Conservation (phyloP, 2,888 invertebrate species). For the Galerucella pusilla region DNA sequence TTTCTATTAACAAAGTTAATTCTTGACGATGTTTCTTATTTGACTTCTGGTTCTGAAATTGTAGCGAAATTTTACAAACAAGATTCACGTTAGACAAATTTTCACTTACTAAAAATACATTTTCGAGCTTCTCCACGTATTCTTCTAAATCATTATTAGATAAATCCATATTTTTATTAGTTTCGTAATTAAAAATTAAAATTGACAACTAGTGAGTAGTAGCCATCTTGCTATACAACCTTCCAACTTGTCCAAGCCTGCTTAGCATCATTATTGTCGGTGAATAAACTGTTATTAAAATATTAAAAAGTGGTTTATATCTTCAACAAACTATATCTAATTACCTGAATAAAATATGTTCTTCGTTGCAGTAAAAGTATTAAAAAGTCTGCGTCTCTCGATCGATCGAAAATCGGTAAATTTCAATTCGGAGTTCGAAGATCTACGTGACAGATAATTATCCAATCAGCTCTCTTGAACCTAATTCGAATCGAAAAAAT, state of each 20-base stretch:
- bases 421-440: too few relatives aligned
- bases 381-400: too few relatives aligned
- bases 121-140: constrained; percentile 40
- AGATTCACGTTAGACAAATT: not conserved
- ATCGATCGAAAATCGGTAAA: too few relatives aligned
- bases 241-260: not conserved
- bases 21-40: constrained; percentile 35
- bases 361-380: too few relatives aligned
- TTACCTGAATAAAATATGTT: too few relatives aligned
- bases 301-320: too few relatives aligned
- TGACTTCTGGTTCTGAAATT: constrained; percentile 37
- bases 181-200: not conserved
- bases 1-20: constrained; percentile 35
- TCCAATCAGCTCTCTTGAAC: too few relatives aligned
- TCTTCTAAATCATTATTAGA: constrained; percentile 40
- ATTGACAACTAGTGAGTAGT: not conserved
- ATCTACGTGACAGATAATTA: too few relatives aligned
- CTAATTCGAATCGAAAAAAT: too few relatives aligned
- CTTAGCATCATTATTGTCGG: not conserved
- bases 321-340: too few relatives aligned
- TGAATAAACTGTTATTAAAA: too few relatives aligned
- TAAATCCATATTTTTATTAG: constrained; percentile 26
- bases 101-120: constrained; percentile 35
- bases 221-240: not conserved
- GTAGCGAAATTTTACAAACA: not conserved